Percentiles rank a stretch among this genome's conserved stretches.
These are phyloP conservation scores for Coilia nasus DNA, from an alignment of 2,797 vertebrate genomes.

Conservation along the genomic window DNA sequence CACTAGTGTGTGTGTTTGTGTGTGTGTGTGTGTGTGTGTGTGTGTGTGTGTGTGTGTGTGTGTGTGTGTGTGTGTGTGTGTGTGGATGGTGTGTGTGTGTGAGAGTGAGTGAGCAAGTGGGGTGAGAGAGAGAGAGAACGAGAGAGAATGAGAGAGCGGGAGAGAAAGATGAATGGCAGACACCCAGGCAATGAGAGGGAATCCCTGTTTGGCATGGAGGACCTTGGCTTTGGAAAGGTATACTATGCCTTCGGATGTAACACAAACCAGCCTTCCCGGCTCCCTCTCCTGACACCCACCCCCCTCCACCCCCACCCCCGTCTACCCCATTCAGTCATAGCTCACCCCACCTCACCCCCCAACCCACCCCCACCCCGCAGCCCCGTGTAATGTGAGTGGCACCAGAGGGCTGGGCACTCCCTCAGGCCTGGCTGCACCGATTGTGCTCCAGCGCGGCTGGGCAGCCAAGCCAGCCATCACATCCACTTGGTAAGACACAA, in stretches of 20 bases:
- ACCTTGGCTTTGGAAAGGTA: neutral
- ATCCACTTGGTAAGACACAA: neutral
- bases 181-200: conserved; percentile 14
- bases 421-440: neutral
- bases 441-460: neutral
- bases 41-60: too few relatives aligned
- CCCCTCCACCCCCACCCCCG: neutral
- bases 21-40: too few relatives aligned
- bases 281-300: neutral
- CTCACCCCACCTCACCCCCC: neutral
- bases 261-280: neutral
- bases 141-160: neutral
- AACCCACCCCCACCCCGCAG: neutral
- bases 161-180: conserved; percentile 1
- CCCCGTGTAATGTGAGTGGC: conserved; percentile 1
- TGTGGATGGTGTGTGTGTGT: too few relatives aligned
- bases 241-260: conserved; percentile 3
- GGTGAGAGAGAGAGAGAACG: neutral
- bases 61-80: too few relatives aligned
- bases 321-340: neutral
- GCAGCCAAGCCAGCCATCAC: neutral
- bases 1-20: neutral
- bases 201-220: conserved; percentile 17
- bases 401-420: neutral
- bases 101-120: too few relatives aligned